Evolutionary conservation across 2,113 vertebrate species (phyloP).

Genomic region (Phaetusa simplex): DNA sequence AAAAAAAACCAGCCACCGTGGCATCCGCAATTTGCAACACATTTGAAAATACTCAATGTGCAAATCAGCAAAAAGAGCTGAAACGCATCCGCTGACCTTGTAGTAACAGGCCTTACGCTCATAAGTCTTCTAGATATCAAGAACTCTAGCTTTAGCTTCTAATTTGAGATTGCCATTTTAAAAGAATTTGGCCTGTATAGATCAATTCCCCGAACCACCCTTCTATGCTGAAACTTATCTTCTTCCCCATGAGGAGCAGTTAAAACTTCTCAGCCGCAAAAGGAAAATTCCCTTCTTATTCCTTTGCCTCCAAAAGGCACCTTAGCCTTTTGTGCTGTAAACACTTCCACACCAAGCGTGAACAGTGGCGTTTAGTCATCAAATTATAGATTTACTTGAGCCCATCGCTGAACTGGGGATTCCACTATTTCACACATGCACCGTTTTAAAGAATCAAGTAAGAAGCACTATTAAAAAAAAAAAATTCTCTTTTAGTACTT

Average conservation of each 20-base stretch:
- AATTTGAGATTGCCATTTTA: not conserved
- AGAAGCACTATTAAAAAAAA: not conserved
- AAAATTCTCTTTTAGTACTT: not conserved
- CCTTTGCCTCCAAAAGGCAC: not conserved
- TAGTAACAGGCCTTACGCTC: not conserved
- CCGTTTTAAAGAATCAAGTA: not conserved
- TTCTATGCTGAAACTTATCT: too few relatives aligned
- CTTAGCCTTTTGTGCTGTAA: not conserved
- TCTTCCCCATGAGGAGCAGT: not conserved
- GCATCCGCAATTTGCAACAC: too few relatives aligned
- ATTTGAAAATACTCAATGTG: not conserved
- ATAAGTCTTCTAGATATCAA: too few relatives aligned
- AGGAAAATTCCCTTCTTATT: not conserved
- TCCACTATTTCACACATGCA: not conserved
- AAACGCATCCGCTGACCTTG: too few relatives aligned
- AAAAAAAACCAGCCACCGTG: too few relatives aligned
- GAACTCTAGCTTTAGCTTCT: not conserved
- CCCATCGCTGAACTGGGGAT: fast-evolving
- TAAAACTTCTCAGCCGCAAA: too few relatives aligned
- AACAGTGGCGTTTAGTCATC: not conserved
- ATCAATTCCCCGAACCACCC: not conserved
- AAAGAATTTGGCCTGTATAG: not conserved
- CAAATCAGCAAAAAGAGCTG: not conserved
- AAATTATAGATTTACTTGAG: not conserved
- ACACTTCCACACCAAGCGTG: not conserved